Evolutionary conservation across 2,113 vertebrate species (phyloP).

Genomic region (Neodontobutis hainanensis): DNA sequence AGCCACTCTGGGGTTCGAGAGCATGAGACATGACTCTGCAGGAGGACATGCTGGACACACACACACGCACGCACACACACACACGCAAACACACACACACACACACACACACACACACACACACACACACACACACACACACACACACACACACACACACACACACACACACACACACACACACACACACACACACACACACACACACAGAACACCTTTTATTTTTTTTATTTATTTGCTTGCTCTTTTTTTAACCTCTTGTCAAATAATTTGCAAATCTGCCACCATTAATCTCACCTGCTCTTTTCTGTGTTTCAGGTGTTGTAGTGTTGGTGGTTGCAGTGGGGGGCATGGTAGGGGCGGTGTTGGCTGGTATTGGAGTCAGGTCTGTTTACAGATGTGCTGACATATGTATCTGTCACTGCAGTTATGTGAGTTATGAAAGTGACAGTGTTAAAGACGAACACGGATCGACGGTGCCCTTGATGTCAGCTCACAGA

Average conservation of each 20-base stretch:
- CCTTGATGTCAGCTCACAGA: conserved; percentile 66
- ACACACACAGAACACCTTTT: too few relatives aligned
- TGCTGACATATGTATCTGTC: conserved; percentile 71
- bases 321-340: neutral
- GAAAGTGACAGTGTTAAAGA: conserved; percentile 55
- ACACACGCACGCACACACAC: too few relatives aligned
- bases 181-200: too few relatives aligned
- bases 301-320: neutral
- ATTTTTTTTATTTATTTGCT: too few relatives aligned
- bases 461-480: conserved; percentile 39
- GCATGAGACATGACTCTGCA: conserved; percentile 25
- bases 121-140: too few relatives aligned
- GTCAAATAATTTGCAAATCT: too few relatives aligned
- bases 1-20: conserved; percentile 14
- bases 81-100: too few relatives aligned
- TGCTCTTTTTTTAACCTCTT: too few relatives aligned
- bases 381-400: conserved; percentile 56
- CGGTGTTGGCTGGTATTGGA: conserved; percentile 17
- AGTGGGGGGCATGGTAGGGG: conserved; percentile 5
- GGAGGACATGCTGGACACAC: neutral
- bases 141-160: too few relatives aligned
- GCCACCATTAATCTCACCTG: too few relatives aligned
- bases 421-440: conserved; percentile 53
- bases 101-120: too few relatives aligned
- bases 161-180: too few relatives aligned